Percentiles rank a stretch among this genome's conserved stretches.
Conservation (phyloP, 2,113 vertebrate species). For the Apaloderma vittatum region DNA sequence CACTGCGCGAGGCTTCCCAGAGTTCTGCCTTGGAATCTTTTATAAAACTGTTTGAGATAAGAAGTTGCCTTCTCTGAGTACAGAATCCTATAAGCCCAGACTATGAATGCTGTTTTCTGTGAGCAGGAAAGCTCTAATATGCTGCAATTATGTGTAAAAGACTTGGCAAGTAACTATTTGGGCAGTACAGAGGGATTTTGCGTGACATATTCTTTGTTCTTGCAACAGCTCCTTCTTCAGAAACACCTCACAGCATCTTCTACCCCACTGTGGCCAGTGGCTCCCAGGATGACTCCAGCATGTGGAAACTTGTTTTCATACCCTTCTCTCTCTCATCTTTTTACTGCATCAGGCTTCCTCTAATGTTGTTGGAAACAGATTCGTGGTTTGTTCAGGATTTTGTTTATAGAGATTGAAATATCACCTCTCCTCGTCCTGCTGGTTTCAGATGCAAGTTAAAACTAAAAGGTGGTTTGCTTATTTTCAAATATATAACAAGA, state of each 20-base stretch:
- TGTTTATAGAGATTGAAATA: neutral
- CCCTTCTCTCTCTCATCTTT: neutral
- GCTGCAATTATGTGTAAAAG: neutral
- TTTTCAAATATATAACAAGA: neutral
- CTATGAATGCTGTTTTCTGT: neutral
- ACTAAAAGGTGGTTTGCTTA: neutral
- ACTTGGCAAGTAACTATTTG: neutral
- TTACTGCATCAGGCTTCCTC: neutral
- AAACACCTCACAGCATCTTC: neutral
- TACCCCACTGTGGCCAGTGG: fast-evolving
- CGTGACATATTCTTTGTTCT: fast-evolving
- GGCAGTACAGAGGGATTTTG: neutral
- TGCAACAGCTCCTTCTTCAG: neutral
- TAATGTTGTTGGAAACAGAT: neutral
- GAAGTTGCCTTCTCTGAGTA: neutral
- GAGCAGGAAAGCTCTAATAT: neutral
- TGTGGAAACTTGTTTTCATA: neutral
- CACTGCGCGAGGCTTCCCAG: fast-evolving
- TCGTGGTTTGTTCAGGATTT: neutral
- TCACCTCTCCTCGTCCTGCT: neutral
- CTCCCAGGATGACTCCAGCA: fast-evolving
- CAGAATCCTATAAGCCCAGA: neutral
- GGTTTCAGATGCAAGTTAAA: neutral
- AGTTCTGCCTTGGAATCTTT: neutral
- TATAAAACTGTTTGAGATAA: neutral